Evolutionary conservation across 2,888 invertebrate genomes (phyloP).

Genomic region (Chaetogeoica ovagalla): DNA sequence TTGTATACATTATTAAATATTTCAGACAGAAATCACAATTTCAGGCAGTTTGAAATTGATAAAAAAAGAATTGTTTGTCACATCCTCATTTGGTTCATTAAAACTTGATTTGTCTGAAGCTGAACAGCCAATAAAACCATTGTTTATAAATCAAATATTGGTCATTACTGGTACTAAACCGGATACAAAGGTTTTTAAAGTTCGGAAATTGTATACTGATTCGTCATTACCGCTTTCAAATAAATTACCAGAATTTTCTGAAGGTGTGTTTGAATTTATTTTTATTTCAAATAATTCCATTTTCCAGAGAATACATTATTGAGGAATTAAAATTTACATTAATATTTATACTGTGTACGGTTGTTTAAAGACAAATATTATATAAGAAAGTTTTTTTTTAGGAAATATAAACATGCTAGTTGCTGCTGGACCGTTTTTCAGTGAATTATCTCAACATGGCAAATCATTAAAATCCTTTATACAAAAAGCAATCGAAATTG

Average conservation of each 20-base stretch:
- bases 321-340: not conserved
- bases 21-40: constrained; percentile 40
- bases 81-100: constrained; percentile 6
- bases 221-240: constrained; percentile 14
- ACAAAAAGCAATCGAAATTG: constrained; percentile 19
- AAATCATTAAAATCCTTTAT: constrained; percentile 20
- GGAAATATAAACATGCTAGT: constrained; percentile 31
- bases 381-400: not conserved
- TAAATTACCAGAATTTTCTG: constrained; percentile 11
- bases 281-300: not conserved
- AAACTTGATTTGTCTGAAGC: constrained; percentile 35
- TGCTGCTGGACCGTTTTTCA: constrained; percentile 43
- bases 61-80: constrained; percentile 35
- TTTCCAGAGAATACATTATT: not conserved
- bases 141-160: constrained; percentile 34
- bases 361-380: not conserved
- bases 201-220: constrained; percentile 9
- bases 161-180: constrained; percentile 34
- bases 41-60: constrained; percentile 32
- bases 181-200: constrained; percentile 32
- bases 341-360: too few relatives aligned
- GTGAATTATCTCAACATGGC: constrained; percentile 32
- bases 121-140: not conserved
- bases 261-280: constrained; percentile 8
- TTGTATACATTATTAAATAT: constrained; percentile 3